Base-by-base conservation (phyloP, 1,140 invertebrate genomes). In the Drosophila seguyi region DNA sequence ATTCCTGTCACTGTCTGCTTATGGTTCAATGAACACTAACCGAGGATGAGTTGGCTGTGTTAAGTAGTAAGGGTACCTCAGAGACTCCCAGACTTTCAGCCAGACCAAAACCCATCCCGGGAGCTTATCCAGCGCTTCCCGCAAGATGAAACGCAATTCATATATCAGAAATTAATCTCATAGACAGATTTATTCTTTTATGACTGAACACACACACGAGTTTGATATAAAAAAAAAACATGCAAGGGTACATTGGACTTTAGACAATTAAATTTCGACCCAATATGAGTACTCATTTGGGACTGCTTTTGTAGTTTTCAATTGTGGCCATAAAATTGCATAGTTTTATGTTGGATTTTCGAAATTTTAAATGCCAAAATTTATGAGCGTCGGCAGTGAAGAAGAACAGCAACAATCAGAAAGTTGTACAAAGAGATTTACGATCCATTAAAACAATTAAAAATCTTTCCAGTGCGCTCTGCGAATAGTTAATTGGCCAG, bases 391-490 rank as follows among this genome's bases (percentile, higher is more conserved):
- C 68, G 58, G 68, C 39, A 31, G 27, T 60, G 45, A 25, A 25
- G 38, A 25, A 42, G 45, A 72, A 44, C 44, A 45, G 45, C 68
- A 68, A 55, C 34, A 72, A 72, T 73, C 69, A 59, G 57, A 74
- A 74, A 74, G 55, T 74, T 60, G 50, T 82, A 71, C 45, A 36
- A 47, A 38, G 47, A 79, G 71, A 86, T 90, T 90, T 90, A 84
- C 87, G 76, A 73, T 72, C 86, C 87, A 90, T 90, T 90, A 83
- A 90, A 83, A 76, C 87, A 90, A 90, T 90, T 90, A 90, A 90
- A 88, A 86, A 74, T 44, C 39, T 58, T 59, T 27, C 44, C 53
- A 71, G 20, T 41, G 38, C 45, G 47, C 63, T 63, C 55, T 72
- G 44, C 74, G 56, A 83, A 47, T 41, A 73, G 73, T 90, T 86